Evolutionary conservation across 2,888 invertebrate genomes (phyloP), one percentile per base, ranked within the genome.

Genomic region (Lasioglossum pauxillum): DNA sequence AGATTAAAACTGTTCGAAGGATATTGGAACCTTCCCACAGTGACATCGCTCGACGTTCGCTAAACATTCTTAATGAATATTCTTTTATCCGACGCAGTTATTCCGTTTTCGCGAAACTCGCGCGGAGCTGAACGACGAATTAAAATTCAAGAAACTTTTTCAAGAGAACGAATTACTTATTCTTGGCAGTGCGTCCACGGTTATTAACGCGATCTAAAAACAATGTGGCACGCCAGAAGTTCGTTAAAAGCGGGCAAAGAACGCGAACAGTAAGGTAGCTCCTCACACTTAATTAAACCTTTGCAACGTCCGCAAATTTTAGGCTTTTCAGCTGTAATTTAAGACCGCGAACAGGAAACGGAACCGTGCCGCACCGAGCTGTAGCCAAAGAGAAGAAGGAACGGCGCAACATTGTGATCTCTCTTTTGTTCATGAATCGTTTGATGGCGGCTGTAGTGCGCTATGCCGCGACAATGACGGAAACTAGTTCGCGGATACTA

Each of bases 251-350:
- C 38, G 44, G 41, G n/a, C 16, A 53, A 78, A 53, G 69, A 67
- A 78, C 27, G 7, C 2, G 69, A 69, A 41, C 69, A 38, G 49
- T 71, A 69, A 53, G 46, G 49, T 38, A 16, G 49, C 53, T 41
- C 69, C 69, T 78, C 53, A 27, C 69, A 71, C 78, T 78, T 78
- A 78, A 78, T 78, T 78, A 78, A 78, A 71, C 27, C 78, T 67
- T 69, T 10, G 38, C 41, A 82, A 60, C 49, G 49, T 12, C 49
- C 46, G 64, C 49, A 78, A 73, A 78, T 82, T 82, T 53, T 64
- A 23, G 72, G 60, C 35, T 64, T 60, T 78, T 49, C 60, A 41
- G 38, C 12, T 5, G 73, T 49, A 82, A 71, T 78, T 72, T 46
- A 38, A 77, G 78, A 23, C 78, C 35, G 23, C 16, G 31, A 19